Percentiles rank a stretch among this genome's conserved stretches.
These are phyloP conservation scores for Melieria omissa DNA, from an alignment of 2,888 invertebrate species.

Conservation along the genomic window DNA sequence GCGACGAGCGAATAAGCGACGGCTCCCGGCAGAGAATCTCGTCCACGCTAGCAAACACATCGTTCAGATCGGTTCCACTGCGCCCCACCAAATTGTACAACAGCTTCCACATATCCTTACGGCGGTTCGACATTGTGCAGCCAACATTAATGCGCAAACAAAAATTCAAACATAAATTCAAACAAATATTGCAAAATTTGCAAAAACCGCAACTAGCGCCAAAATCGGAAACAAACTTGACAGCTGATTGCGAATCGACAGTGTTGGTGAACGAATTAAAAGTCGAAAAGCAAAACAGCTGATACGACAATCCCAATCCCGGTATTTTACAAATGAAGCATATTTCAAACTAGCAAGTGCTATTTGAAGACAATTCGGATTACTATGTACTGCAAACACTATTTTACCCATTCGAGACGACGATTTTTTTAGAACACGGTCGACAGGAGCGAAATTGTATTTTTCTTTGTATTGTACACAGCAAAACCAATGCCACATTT, in stretches of 20 bases:
- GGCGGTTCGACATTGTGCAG: slow-evolving; percentile 52
- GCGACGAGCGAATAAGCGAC: slow-evolving; percentile 55
- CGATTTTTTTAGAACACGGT: too few relatives aligned
- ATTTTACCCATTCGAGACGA: too few relatives aligned
- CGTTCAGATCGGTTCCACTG: slow-evolving; percentile 49
- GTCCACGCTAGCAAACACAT: slow-evolving; percentile 55
- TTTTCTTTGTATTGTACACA: too few relatives aligned
- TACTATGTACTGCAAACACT: too few relatives aligned
- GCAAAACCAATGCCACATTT: too few relatives aligned
- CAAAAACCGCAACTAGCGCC: not conserved
- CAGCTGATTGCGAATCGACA: not conserved
- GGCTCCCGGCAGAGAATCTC: slow-evolving; percentile 60
- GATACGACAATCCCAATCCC: not conserved
- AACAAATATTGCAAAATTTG: slow-evolving; percentile 8
- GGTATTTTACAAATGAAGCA: too few relatives aligned
- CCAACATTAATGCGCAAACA: not conserved
- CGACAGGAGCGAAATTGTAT: too few relatives aligned
- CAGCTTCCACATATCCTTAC: slow-evolving; percentile 63
- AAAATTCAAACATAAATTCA: not conserved
- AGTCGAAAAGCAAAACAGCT: too few relatives aligned
- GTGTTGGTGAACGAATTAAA: not conserved
- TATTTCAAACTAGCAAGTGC: too few relatives aligned
- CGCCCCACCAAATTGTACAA: slow-evolving; percentile 59
- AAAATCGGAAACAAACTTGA: not conserved
- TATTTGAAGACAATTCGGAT: too few relatives aligned